These are phyloP conservation scores for Bibio marci DNA, from an alignment of 2,888 invertebrate genomes.

Conservation along the genomic window DNA sequence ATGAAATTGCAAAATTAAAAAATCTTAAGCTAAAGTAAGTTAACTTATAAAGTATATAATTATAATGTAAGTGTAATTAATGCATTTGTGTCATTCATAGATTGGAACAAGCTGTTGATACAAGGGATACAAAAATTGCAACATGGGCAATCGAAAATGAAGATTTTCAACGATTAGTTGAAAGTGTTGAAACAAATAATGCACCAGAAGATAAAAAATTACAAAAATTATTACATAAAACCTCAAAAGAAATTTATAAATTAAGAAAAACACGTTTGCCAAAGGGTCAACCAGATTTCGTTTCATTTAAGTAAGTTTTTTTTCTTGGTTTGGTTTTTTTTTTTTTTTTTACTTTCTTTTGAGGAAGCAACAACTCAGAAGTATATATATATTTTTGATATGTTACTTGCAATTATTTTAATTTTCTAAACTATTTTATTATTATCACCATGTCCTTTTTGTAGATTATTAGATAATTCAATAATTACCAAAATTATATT, in stretches of 20 bases:
- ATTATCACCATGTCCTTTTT: no score
- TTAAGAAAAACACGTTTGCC: conserved; percentile 73
- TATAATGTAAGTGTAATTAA: neutral
- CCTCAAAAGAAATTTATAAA: conserved; percentile 82
- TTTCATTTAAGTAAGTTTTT: conserved; percentile 73
- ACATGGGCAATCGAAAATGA: conserved; percentile 78
- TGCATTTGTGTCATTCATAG: conserved; percentile 23
- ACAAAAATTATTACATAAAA: conserved; percentile 68
- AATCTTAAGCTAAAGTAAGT: conserved; percentile 53
- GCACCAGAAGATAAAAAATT: conserved; percentile 44
- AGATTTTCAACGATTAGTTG: conserved; percentile 54
- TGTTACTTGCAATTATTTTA: no score
- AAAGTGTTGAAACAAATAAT: conserved; percentile 27
- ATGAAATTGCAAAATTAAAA: conserved; percentile 65
- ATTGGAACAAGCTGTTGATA: conserved; percentile 68
- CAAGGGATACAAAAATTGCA: conserved; percentile 67
- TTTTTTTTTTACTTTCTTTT: conserved; percentile 5
- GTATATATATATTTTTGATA: conserved; percentile 5
- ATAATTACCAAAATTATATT: no score
- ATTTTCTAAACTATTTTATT: neutral
- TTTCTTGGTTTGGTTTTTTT: neutral
- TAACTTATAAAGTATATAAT: neutral
- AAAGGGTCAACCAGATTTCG: conserved; percentile 75
- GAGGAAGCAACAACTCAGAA: no score
- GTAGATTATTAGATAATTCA: no score